A percentile compares a stretch with the other conserved stretches of the same genome.
Conservation (phyloP, 2,113 vertebrate genomes). For the Nannobrachium achirus region DNA sequence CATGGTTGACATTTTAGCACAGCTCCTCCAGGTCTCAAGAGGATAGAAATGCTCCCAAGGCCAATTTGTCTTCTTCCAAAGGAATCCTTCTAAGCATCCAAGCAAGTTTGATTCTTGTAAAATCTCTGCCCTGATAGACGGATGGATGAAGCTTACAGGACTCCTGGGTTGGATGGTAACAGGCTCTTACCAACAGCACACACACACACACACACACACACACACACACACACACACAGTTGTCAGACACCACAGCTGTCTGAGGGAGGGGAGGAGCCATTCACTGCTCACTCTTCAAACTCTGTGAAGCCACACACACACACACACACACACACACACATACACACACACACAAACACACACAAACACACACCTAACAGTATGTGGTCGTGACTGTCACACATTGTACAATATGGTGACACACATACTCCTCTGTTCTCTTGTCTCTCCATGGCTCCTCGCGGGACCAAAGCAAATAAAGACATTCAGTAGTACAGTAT, state of each 20-base stretch:
- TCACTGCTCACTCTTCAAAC: constrained; percentile 30
- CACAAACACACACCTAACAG: constrained; percentile 31
- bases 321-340: constrained; percentile 15
- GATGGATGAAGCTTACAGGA: neutral
- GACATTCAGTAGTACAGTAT: neutral
- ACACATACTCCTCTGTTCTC: constrained; percentile 62
- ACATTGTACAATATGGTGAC: constrained; percentile 50
- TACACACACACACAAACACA: constrained; percentile 2
- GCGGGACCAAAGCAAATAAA: constrained; percentile 44
- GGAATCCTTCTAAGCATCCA: constrained; percentile 25
- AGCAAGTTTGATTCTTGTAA: neutral
- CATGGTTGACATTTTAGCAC: constrained; percentile 19
- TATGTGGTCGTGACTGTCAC: constrained; percentile 71
- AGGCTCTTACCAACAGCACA: neutral
- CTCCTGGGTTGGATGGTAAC: constrained; percentile 22
- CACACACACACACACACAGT: no score
- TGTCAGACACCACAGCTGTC: constrained; percentile 43
- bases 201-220: no score
- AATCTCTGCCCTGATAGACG: neutral
- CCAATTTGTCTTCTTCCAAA: neutral
- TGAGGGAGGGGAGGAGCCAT: constrained; percentile 35
- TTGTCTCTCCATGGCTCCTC: constrained; percentile 19
- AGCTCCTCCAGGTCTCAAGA: neutral
- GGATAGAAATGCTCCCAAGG: constrained; percentile 11
- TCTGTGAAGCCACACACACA: constrained; percentile 28